A percentile compares a stretch with the other conserved stretches of the same genome.
These are phyloP conservation scores for Drosophila falleni DNA, from an alignment of 2,888 invertebrate genomes.

Conservation along the genomic window DNA sequence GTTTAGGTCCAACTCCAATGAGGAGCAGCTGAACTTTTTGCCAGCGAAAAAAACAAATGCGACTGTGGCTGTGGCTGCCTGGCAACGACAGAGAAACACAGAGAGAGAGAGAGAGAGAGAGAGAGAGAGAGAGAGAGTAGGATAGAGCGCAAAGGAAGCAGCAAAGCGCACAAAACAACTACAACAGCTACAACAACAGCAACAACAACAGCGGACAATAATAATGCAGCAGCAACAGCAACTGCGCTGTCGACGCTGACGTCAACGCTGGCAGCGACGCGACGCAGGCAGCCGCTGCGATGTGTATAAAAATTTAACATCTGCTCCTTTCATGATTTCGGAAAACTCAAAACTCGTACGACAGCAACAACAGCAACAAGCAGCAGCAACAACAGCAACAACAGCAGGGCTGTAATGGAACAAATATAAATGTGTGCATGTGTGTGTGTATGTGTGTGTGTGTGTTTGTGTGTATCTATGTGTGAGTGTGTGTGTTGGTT, in stretches of 20 bases:
- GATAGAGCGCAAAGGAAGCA: conserved; percentile 59
- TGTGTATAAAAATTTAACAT: conserved; percentile 84
- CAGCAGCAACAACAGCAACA: conserved; percentile 42
- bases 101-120: conserved; percentile 14
- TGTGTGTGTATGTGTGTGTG: conserved; percentile 23
- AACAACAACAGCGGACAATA: conserved; percentile 49
- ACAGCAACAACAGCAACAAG: conserved; percentile 55
- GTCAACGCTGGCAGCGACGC: conserved; percentile 38
- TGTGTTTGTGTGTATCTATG: conserved; percentile 24
- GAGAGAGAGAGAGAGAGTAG: conserved; percentile 13
- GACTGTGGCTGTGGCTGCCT: conserved; percentile 38
- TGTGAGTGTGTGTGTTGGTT: conserved; percentile 22
- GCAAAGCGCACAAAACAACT: conserved; percentile 46
- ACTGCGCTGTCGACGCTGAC: conserved; percentile 17
- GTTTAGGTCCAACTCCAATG: conserved; percentile 35
- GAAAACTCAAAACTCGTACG: conserved; percentile 84
- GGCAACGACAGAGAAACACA: conserved; percentile 44
- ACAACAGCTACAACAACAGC: conserved; percentile 31
- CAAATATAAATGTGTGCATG: conserved; percentile 61
- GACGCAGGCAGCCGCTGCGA: conserved; percentile 43
- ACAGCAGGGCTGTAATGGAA: conserved; percentile 73
- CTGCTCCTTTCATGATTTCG: conserved; percentile 85
- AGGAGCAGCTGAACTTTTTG: conserved; percentile 72
- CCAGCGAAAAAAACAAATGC: conserved; percentile 56
- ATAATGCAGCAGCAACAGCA: conserved; percentile 56